Evolutionary conservation across 2,888 invertebrate species (phyloP).

Genomic region (Autographa pulchrina): DNA sequence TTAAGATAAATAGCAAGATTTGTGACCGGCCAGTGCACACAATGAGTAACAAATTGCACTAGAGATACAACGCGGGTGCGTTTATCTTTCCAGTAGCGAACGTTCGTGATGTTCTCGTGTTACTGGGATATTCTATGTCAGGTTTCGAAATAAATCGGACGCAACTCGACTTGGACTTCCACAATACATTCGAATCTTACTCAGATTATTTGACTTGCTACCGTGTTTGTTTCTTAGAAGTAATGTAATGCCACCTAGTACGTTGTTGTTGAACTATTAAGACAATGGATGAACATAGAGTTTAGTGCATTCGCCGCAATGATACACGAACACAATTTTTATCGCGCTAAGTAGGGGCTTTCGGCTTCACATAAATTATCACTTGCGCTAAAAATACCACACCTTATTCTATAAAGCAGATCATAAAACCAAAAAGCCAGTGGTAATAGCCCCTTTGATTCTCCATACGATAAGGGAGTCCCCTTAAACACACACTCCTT

Average conservation of each 20-base stretch:
- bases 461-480: conserved; percentile 69
- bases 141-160: conserved; percentile 49
- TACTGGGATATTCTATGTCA: conserved; percentile 50
- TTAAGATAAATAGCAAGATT: conserved; percentile 61
- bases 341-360: not conserved
- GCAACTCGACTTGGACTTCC: conserved; percentile 45
- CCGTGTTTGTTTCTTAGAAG: not conserved
- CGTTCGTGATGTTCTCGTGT: conserved; percentile 55
- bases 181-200: conserved; percentile 45
- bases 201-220: conserved; percentile 38
- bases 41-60: conserved; percentile 77
- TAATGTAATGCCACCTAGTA: conserved; percentile 29
- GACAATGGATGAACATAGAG: conserved; percentile 15
- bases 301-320: not conserved
- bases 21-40: conserved; percentile 59
- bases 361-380: not conserved
- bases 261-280: conserved; percentile 12
- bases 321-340: too few relatives aligned
- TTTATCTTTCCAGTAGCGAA: conserved; percentile 66
- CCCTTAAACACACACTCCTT: conserved; percentile 67
- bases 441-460: conserved; percentile 68
- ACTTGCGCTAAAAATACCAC: conserved; percentile 4
- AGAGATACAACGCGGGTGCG: conserved; percentile 60
- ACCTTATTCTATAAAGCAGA: conserved; percentile 43
- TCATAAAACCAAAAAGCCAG: conserved; percentile 53